Percentiles rank a stretch among this genome's conserved stretches.
phyloP scores from a whole-genome alignment of 2,888 invertebrate species.

The Priocnemis perturbator region DNA sequence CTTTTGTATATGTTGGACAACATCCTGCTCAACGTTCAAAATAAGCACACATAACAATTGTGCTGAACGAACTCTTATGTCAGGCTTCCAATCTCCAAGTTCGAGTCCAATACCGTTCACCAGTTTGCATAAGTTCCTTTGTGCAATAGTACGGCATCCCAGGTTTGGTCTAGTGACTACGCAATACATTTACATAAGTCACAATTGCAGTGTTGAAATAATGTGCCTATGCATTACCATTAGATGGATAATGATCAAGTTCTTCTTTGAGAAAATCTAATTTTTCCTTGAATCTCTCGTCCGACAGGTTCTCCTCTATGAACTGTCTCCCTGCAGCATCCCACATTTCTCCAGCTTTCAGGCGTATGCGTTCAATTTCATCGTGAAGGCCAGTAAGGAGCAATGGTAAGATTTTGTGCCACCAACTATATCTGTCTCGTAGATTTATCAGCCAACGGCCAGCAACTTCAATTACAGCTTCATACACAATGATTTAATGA shows the following conservation, averaged over 20 bases:
- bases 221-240: slow-evolving; percentile 71
- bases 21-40: slow-evolving; percentile 84
- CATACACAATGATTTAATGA: neutral
- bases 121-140: slow-evolving; percentile 85
- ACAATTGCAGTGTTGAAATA: neutral
- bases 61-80: slow-evolving; percentile 81
- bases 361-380: slow-evolving; percentile 84
- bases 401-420: slow-evolving; percentile 89
- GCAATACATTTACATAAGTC: slow-evolving; percentile 12
- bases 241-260: slow-evolving; percentile 85
- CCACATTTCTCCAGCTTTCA: slow-evolving; percentile 82
- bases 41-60: slow-evolving; percentile 85
- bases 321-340: slow-evolving; percentile 85
- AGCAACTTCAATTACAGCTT: slow-evolving; percentile 85
- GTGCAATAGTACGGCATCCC: slow-evolving; percentile 89
- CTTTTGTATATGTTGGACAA: slow-evolving; percentile 82
- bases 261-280: slow-evolving; percentile 84
- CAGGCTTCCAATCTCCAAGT: slow-evolving; percentile 86
- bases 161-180: slow-evolving; percentile 87
- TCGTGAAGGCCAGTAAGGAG: slow-evolving; percentile 90
- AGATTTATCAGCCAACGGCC: slow-evolving; percentile 87
- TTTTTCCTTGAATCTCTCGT: slow-evolving; percentile 84
- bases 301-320: slow-evolving; percentile 90
- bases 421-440: slow-evolving; percentile 92
- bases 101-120: slow-evolving; percentile 84